Conservation (phyloP, 1,140 invertebrate genomes). For the Bombus cullumanus region DNA sequence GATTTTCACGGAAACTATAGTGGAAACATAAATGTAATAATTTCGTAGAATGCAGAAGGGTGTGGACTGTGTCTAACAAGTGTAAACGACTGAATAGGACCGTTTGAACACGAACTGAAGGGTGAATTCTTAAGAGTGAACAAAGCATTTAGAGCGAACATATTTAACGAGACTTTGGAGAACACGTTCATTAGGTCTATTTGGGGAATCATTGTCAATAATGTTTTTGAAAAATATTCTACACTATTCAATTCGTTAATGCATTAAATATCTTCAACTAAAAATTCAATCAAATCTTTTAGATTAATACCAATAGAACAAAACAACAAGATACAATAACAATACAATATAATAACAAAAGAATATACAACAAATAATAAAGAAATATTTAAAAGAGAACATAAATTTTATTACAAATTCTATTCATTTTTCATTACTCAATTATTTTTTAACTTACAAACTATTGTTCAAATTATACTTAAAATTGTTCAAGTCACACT, state of each 20-base stretch:
- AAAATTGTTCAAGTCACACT: background rate
- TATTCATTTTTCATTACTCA: background rate
- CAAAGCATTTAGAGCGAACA: slow-evolving; percentile 6
- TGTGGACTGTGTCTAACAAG: slow-evolving; percentile 13
- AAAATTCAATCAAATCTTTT: background rate
- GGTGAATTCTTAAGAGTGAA: background rate
- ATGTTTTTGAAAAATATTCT: background rate
- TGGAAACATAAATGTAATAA: background rate
- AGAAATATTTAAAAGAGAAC: background rate
- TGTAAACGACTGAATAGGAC: background rate
- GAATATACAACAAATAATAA: too few species aligned
- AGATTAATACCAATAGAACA: background rate
- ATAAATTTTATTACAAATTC: background rate
- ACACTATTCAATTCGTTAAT: background rate
- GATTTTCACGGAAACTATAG: background rate
- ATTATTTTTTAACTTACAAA: background rate
- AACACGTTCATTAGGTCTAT: background rate
- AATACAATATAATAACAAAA: background rate
- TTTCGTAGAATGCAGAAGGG: background rate
- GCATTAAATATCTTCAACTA: background rate
- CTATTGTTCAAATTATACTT: background rate
- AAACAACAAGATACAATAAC: background rate
- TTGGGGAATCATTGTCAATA: background rate
- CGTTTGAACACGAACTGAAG: background rate
- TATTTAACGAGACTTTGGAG: slow-evolving; percentile 3